Conservation (phyloP, 1,140 invertebrate genomes). For the Macrotrachela quadricornifera region DNA sequence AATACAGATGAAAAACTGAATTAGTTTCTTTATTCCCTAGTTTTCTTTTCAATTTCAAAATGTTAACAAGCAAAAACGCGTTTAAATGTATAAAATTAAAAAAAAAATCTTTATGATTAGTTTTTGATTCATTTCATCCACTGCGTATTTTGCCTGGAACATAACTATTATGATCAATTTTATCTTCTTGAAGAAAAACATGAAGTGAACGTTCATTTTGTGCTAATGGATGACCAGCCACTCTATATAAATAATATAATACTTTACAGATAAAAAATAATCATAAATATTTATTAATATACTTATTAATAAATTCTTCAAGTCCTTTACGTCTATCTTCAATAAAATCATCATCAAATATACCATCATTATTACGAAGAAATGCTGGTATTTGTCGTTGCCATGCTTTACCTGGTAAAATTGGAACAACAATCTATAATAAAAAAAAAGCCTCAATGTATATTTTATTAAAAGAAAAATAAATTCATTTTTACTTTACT, state of each 20-base stretch:
- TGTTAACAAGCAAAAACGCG: no score
- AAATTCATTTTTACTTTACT: slow-evolving; percentile 54
- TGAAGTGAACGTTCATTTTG: slow-evolving; percentile 97
- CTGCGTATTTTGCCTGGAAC: slow-evolving; percentile 87
- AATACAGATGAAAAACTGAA: no score
- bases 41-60: no score
- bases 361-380: slow-evolving; percentile 89
- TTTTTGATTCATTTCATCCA: not conserved
- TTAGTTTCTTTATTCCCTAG: no score
- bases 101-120: no score
- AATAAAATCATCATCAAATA: slow-evolving; percentile 98
- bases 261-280: no score
- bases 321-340: slow-evolving; percentile 91
- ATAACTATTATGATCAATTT: slow-evolving; percentile 73
- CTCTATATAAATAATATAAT: slow-evolving; percentile 38
- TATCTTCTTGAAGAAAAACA: slow-evolving; percentile 91
- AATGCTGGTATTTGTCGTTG: slow-evolving; percentile 68
- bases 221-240: slow-evolving; percentile 95
- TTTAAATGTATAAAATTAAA: no score
- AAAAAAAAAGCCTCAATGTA: no score
- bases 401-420: slow-evolving; percentile 88
- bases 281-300: not conserved
- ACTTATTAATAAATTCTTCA: slow-evolving; percentile 91
- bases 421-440: slow-evolving; percentile 75
- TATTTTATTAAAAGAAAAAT: no score